A percentile compares a stretch with the other conserved stretches of the same genome.
phyloP scores from a whole-genome alignment of 2,113 vertebrate genomes.

The Xyrauchen texanus region DNA sequence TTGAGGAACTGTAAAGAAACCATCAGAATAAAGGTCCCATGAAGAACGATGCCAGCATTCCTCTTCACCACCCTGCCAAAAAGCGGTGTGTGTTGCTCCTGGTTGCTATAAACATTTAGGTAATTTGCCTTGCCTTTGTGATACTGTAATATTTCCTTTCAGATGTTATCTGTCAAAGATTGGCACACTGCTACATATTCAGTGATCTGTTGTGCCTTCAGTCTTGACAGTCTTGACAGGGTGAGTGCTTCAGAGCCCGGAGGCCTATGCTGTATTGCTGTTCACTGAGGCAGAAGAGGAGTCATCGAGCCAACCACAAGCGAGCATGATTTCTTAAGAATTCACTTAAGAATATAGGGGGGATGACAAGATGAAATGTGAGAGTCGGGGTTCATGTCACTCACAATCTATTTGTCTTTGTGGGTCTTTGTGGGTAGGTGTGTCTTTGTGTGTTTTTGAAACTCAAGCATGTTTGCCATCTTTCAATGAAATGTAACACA shows the following conservation, averaged over 20 bases:
- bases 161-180: conserved; percentile 84
- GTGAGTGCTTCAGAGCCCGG: conserved; percentile 60
- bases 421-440: conserved; percentile 28
- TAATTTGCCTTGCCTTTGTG: conserved; percentile 87
- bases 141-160: conserved; percentile 88
- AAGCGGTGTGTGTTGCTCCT: conserved; percentile 83
- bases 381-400: conserved; percentile 46
- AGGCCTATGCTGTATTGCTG: conserved; percentile 65
- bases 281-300: conserved; percentile 65
- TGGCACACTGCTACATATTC: conserved; percentile 78
- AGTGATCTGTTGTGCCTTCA: conserved; percentile 57
- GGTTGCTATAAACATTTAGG: conserved; percentile 96
- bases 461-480: conserved; percentile 24
- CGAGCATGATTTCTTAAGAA: conserved; percentile 73
- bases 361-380: conserved; percentile 22
- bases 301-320: conserved; percentile 65
- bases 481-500: neutral
- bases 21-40: conserved; percentile 67
- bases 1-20: conserved; percentile 69
- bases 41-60: conserved; percentile 61
- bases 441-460: neutral
- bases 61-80: conserved; percentile 41
- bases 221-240: conserved; percentile 62
- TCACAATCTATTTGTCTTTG: conserved; percentile 45
- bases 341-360: conserved; percentile 71